These are phyloP conservation scores for Ophthalmolycus amberensis DNA, from an alignment of 2,113 vertebrate genomes.

Conservation along the genomic window DNA sequence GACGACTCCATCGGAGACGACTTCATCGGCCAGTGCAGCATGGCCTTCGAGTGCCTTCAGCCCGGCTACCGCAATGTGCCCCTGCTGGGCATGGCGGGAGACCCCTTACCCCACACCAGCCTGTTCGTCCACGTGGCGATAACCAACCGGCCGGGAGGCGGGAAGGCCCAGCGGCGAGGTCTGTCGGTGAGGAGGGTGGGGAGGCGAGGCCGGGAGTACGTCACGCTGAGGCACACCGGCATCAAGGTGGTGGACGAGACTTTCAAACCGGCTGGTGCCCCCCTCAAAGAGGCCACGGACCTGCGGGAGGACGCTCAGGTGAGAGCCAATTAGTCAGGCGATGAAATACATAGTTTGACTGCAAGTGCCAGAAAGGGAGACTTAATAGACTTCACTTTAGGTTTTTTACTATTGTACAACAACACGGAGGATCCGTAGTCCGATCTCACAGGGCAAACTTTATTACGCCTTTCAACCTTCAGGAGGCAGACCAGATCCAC, in stretches of 20 bases:
- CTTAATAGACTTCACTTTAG: not conserved
- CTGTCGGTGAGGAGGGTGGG: conserved; percentile 92
- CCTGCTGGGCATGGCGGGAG: conserved; percentile 90
- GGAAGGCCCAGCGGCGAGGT: conserved; percentile 93
- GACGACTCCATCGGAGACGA: conserved; percentile 99
- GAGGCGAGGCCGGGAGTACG: conserved; percentile 91
- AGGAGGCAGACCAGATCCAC: too few relatives aligned
- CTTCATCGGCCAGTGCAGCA: conserved; percentile 96
- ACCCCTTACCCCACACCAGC: conserved; percentile 91
- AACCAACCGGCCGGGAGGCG: conserved; percentile 93
- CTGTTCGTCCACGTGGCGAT: conserved; percentile 95
- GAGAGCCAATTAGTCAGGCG: conserved; percentile 13
- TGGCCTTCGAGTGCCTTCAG: conserved; percentile 95
- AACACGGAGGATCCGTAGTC: too few relatives aligned
- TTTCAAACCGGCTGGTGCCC: conserved; percentile 89
- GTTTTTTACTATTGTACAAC: too few relatives aligned
- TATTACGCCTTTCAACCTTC: too few relatives aligned
- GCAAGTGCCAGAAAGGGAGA: not conserved
- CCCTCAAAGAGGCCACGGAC: conserved; percentile 92
- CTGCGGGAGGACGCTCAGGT: conserved; percentile 96
- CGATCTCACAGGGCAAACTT: too few relatives aligned
- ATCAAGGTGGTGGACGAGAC: conserved; percentile 93
- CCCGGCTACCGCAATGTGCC: conserved; percentile 95
- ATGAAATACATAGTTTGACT: not conserved
- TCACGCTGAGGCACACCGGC: conserved; percentile 89